Conservation (phyloP, 23 tunicate genomes). For the Oikopleura vanhoeffeni region DNA sequence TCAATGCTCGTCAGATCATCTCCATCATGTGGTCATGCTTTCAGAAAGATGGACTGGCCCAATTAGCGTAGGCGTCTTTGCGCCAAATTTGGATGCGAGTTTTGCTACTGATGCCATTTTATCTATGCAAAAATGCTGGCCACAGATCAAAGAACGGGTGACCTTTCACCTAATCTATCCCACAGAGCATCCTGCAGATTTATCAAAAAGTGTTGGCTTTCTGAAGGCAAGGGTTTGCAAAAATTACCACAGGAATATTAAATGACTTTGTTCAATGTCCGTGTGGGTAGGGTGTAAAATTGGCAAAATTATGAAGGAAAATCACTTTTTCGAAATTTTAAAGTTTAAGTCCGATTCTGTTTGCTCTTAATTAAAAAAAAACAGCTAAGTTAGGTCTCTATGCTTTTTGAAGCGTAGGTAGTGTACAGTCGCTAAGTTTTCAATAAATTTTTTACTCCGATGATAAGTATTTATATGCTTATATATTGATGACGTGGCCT, state of each 20-base stretch:
- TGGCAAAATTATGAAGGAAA: too few relatives aligned
- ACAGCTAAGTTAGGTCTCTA: too few relatives aligned
- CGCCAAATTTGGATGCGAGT: constrained; percentile 76
- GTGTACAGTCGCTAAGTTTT: too few relatives aligned
- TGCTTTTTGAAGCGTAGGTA: too few relatives aligned
- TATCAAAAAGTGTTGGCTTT: constrained; percentile 23
- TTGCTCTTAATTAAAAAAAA: too few relatives aligned
- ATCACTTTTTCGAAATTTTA: too few relatives aligned
- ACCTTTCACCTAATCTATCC: constrained; percentile 87
- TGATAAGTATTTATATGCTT: too few relatives aligned
- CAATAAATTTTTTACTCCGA: too few relatives aligned
- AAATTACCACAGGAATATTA: background rate
- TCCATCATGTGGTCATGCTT: constrained; percentile 95
- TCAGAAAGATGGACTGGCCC: constrained; percentile 81
- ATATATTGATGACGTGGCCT: too few relatives aligned
- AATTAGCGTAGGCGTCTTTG: constrained; percentile 58
- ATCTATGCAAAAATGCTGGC: constrained; percentile 35
- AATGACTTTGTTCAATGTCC: constrained; percentile 12
- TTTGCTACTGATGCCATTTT: constrained; percentile 59
- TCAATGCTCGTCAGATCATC: too few relatives aligned
- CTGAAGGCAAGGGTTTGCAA: too few relatives aligned
- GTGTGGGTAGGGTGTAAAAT: background rate
- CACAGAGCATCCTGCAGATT: constrained; percentile 38
- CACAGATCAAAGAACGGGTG: constrained; percentile 39
- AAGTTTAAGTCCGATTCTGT: too few relatives aligned